A percentile compares a stretch with the other conserved stretches of the same genome.
Evolutionary conservation across 2,797 vertebrate species (phyloP).

Genomic region (Enteromius paludinosus): DNA sequence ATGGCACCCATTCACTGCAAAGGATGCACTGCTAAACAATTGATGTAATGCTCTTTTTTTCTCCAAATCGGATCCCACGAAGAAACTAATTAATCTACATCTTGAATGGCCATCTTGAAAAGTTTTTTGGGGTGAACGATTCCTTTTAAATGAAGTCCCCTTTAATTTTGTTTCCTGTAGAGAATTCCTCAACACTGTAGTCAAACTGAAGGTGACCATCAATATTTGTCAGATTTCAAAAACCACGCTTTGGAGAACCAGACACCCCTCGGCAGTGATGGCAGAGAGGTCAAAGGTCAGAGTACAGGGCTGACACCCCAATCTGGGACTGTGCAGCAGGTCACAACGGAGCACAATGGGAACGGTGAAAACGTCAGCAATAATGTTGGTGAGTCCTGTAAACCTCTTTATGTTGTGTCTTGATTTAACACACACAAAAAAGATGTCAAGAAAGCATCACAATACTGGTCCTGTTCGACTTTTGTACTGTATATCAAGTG

Average conservation of each 20-base stretch:
- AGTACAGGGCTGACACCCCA: neutral
- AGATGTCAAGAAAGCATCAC: neutral
- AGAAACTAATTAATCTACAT: neutral
- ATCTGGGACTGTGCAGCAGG: constrained; percentile 45
- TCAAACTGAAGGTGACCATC: neutral
- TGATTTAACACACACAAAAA: neutral
- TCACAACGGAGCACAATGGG: constrained; percentile 56
- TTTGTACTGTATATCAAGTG: neutral
- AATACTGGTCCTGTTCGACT: neutral
- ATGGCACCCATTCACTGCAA: neutral
- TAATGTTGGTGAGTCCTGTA: constrained; percentile 59
- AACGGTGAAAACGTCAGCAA: constrained; percentile 62
- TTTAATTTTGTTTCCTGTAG: constrained; percentile 17
- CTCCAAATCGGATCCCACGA: neutral
- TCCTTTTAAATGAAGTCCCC: neutral
- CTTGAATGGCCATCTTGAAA: neutral
- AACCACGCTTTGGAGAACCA: neutral
- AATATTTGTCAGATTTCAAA: neutral
- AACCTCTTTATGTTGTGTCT: neutral
- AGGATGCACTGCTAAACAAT: neutral
- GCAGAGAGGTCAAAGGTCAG: neutral
- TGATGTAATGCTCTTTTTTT: neutral
- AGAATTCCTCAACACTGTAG: neutral
- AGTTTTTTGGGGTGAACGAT: neutral
- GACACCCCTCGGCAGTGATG: neutral